phyloP scores from a whole-genome alignment of 2,797 vertebrate genomes.

The Pogonophryne albipinna region DNA sequence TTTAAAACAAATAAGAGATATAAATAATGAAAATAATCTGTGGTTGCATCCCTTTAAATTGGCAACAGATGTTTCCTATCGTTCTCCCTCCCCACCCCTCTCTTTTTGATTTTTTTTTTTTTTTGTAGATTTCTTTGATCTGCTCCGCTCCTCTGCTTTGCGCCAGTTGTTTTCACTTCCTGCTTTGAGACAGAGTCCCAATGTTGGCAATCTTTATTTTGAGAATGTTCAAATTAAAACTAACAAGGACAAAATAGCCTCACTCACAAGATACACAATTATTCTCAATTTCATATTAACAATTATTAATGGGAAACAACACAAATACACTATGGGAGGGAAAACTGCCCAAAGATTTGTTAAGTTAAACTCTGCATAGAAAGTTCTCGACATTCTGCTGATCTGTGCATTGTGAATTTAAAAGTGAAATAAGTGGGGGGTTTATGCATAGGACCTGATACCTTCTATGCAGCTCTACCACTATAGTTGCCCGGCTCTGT shows the following conservation, averaged over 20 bases:
- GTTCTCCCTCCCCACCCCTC: neutral
- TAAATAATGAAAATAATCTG: neutral
- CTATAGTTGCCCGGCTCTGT: no score
- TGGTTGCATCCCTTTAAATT: neutral
- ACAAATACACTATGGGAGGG: neutral
- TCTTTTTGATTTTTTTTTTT: neutral
- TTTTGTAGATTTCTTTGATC: slow-evolving; percentile 61
- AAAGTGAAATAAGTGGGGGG: neutral
- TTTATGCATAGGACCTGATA: neutral
- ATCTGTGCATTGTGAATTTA: neutral
- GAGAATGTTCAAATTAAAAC: slow-evolving; percentile 50
- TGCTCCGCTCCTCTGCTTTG: slow-evolving; percentile 49
- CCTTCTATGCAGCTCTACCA: neutral
- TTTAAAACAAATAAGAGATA: neutral
- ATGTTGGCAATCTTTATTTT: slow-evolving; percentile 29
- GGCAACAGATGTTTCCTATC: no score
- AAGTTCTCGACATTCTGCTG: neutral
- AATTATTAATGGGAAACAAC: neutral
- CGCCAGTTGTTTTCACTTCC: slow-evolving; percentile 55
- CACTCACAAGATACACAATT: slow-evolving; percentile 35
- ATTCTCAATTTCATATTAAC: slow-evolving; percentile 33
- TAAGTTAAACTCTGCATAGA: neutral
- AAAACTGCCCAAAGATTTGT: neutral
- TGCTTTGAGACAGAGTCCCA: slow-evolving; percentile 54
- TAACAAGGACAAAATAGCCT: slow-evolving; percentile 49